These are phyloP conservation scores for Chloroclysta siterata DNA, from an alignment of 2,888 invertebrate species.

Conservation along the genomic window DNA sequence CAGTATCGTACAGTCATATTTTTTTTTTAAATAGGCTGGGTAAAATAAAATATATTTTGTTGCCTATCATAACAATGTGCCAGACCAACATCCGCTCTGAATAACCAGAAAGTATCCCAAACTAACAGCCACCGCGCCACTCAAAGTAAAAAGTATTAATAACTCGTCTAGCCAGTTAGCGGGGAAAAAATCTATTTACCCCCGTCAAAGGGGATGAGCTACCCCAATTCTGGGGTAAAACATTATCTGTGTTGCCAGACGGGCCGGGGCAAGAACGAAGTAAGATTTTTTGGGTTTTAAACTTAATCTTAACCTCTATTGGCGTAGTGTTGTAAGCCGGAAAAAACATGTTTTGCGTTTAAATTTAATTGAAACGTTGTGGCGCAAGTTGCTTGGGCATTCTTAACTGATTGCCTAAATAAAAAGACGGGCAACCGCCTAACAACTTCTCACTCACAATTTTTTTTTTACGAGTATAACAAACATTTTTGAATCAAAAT, in stretches of 20 bases:
- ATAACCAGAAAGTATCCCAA: conserved; percentile 5
- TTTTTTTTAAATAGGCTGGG: no score
- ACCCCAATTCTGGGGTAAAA: conserved; percentile 34
- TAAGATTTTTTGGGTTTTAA: background rate
- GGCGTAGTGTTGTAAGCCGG: background rate
- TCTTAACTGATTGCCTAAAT: no score
- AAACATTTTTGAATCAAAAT: no score
- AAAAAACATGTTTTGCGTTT: background rate
- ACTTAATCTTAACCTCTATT: background rate
- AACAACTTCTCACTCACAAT: no score
- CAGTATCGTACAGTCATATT: no score
- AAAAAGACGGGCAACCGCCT: no score
- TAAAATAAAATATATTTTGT: no score
- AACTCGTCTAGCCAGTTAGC: conserved; percentile 34
- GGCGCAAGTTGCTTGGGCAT: no score
- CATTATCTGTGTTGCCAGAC: conserved; percentile 32
- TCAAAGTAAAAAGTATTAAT: conserved; percentile 40
- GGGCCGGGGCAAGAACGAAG: background rate
- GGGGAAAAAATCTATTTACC: conserved; percentile 45
- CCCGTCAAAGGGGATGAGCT: conserved; percentile 46
- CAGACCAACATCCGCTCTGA: background rate
- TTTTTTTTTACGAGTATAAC: no score
- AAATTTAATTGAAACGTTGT: background rate
- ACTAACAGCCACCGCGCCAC: background rate
- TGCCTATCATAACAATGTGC: background rate